Conservation (phyloP, 2,888 invertebrate genomes). For the Drymonia ruficornis region DNA sequence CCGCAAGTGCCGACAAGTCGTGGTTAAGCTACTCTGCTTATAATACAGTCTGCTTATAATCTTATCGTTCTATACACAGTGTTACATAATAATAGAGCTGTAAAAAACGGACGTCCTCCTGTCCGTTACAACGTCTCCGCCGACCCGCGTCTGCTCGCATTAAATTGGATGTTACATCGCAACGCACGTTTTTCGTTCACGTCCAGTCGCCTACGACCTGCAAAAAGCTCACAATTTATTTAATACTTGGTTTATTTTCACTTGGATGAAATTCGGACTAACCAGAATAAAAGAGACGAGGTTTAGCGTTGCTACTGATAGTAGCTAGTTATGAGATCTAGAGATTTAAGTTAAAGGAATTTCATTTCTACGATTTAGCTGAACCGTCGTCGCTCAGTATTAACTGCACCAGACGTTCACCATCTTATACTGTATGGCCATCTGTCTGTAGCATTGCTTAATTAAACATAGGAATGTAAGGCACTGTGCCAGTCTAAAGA, state of each 20-base stretch:
- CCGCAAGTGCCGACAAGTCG: no score
- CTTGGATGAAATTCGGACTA: not conserved
- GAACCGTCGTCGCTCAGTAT: no score
- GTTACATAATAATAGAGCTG: not conserved
- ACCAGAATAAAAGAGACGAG: not conserved
- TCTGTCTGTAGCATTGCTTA: no score
- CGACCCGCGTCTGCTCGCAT: not conserved
- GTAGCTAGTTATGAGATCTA: no score
- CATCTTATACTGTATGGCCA: no score
- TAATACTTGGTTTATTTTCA: not conserved
- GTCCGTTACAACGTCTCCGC: not conserved
- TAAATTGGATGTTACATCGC: not conserved
- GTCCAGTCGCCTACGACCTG: not conserved
- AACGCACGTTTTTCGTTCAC: not conserved
- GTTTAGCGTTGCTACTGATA: no score
- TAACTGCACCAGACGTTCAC: no score
- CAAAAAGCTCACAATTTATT: not conserved
- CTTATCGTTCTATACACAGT: not conserved
- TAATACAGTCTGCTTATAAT: not conserved
- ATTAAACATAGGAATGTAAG: no score
- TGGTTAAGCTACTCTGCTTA: no score
- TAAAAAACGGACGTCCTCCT: not conserved
- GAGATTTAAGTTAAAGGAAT: no score
- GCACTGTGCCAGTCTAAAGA: no score
- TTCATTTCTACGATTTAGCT: no score